phyloP scores from a whole-genome alignment of 2,888 invertebrate genomes.

The Chrysotoxum bicinctum region DNA sequence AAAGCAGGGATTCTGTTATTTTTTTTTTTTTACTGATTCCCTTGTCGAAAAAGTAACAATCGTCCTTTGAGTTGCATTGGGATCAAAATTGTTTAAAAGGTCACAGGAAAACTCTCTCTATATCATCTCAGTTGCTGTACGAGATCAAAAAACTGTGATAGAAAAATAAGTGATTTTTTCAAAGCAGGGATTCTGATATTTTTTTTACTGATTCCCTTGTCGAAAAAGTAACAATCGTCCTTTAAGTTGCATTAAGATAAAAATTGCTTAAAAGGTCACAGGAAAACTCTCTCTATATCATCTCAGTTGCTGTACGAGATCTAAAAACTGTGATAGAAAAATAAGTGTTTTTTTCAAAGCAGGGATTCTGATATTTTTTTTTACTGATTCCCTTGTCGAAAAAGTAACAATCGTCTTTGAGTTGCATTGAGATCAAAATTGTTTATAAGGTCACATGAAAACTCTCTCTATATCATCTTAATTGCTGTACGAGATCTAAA shows the following conservation, averaged over 20 bases:
- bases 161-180: not conserved
- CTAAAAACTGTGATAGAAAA: conserved; percentile 19
- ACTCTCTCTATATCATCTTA: not conserved
- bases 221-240: not conserved
- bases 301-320: not conserved
- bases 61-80: not conserved
- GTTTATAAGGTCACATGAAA: not conserved
- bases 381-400: not conserved
- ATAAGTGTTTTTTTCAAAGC: not conserved
- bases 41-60: not conserved
- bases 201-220: not conserved
- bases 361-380: not conserved
- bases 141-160: conserved; percentile 21
- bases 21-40: not conserved
- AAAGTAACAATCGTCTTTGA: not conserved
- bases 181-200: not conserved
- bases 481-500: too few relatives aligned
- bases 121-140: not conserved
- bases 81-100: not conserved
- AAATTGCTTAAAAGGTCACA: not conserved
- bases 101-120: conserved; percentile 1
- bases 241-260: not conserved
- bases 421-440: not conserved
- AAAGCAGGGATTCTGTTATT: not conserved
- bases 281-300: not conserved